Conservation (phyloP, 1,140 invertebrate species). For the Tachypleus tridentatus region DNA sequence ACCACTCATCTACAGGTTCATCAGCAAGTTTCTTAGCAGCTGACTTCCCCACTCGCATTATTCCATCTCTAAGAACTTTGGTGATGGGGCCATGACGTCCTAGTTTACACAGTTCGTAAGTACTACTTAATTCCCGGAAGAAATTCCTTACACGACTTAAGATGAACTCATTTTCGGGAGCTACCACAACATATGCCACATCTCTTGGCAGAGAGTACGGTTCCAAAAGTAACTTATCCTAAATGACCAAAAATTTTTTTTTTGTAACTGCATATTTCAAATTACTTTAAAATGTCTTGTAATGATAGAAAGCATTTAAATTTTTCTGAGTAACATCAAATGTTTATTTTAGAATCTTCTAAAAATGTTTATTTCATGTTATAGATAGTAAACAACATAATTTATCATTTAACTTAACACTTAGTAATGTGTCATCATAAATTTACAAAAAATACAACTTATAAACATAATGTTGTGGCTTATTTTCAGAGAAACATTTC, state of each 20-base stretch:
- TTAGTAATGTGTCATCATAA: too few relatives aligned
- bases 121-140: slow-evolving; percentile 82
- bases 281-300: too few relatives aligned
- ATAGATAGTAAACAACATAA: too few relatives aligned
- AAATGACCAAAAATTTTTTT: background rate
- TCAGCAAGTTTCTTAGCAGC: slow-evolving; percentile 46
- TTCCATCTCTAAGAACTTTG: slow-evolving; percentile 42
- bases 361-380: too few relatives aligned
- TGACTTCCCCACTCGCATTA: slow-evolving; percentile 67
- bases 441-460: too few relatives aligned
- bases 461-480: too few relatives aligned
- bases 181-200: slow-evolving; percentile 85
- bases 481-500: too few relatives aligned
- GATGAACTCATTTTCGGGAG: slow-evolving; percentile 80
- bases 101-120: slow-evolving; percentile 59
- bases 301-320: too few relatives aligned
- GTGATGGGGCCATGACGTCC: slow-evolving; percentile 26
- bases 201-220: slow-evolving; percentile 87
- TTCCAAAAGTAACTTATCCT: slow-evolving; percentile 79
- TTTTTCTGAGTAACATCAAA: too few relatives aligned
- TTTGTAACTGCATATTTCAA: too few relatives aligned
- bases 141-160: slow-evolving; percentile 64
- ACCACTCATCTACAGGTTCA: slow-evolving; percentile 80
- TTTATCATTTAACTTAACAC: too few relatives aligned
- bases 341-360: too few relatives aligned